Evolutionary conservation across 2,113 vertebrate species (phyloP).

Genomic region (Cochlearius cochlearius): DNA sequence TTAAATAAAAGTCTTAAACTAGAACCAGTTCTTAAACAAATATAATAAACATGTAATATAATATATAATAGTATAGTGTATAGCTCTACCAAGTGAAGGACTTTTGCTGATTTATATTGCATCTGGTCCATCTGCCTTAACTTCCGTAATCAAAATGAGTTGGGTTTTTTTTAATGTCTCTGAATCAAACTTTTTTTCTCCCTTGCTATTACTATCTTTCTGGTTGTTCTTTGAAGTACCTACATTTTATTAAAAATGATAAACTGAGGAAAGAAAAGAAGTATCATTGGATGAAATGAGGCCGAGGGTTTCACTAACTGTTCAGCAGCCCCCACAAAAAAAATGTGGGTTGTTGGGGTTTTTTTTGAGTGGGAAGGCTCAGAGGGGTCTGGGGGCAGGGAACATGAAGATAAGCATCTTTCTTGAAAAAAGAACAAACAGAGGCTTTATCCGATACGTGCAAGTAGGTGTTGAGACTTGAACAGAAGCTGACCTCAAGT

Average conservation of each 20-base stretch:
- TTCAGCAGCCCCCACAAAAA: neutral
- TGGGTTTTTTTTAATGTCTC: neutral
- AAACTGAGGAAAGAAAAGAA: neutral
- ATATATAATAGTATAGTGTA: neutral
- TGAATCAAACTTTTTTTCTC: neutral
- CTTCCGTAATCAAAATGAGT: neutral
- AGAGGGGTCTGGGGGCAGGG: neutral
- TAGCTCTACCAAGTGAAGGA: neutral
- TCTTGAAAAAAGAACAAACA: neutral
- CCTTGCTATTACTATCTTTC: neutral
- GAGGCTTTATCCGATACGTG: neutral
- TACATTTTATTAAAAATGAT: neutral
- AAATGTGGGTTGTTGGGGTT: neutral
- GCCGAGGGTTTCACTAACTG: neutral
- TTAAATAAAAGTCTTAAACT: neutral
- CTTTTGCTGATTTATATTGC: neutral
- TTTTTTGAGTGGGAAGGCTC: neutral
- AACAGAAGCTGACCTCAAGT: neutral
- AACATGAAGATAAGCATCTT: neutral
- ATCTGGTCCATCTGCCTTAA: neutral
- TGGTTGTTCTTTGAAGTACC: neutral
- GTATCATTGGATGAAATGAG: neutral
- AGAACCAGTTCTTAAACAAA: neutral
- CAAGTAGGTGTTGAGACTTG: neutral
- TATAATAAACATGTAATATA: neutral